Evolutionary conservation across 2,797 vertebrate species (phyloP).

Genomic region (Danio jaintianensis): DNA sequence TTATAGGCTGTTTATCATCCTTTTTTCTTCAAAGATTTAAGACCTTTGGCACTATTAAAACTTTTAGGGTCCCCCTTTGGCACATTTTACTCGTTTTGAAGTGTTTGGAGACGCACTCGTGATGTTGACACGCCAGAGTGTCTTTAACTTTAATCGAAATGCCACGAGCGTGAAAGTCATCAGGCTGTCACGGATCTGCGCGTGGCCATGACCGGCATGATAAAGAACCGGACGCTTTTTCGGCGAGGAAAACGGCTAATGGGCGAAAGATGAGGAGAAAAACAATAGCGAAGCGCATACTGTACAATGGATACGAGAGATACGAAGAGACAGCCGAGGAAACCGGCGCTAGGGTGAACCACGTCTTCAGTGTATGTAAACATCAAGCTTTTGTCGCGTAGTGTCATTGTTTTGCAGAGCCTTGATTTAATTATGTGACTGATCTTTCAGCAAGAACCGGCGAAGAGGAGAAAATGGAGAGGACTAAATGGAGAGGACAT

Average conservation of each 20-base stretch:
- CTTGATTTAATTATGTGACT: conserved; percentile 59
- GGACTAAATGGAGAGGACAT: conserved; percentile 56
- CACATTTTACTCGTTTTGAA: neutral
- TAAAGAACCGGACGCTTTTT: conserved; percentile 42
- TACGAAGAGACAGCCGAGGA: conserved; percentile 56
- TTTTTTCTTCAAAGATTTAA: neutral
- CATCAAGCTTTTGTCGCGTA: conserved; percentile 40
- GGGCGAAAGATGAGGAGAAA: conserved; percentile 64
- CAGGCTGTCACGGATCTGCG: conserved; percentile 49
- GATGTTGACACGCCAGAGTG: conserved; percentile 15
- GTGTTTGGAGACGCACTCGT: conserved; percentile 18
- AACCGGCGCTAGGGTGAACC: conserved; percentile 50
- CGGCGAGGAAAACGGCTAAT: conserved; percentile 55
- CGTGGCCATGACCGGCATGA: conserved; percentile 53
- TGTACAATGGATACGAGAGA: conserved; percentile 55
- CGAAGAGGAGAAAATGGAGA: conserved; percentile 63
- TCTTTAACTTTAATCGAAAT: conserved; percentile 32
- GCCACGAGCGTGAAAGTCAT: conserved; percentile 48
- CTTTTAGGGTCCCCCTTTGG: neutral
- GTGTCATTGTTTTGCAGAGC: conserved; percentile 23
- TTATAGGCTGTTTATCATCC: neutral
- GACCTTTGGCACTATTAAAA: neutral
- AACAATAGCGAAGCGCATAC: conserved; percentile 60
- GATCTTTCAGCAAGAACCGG: conserved; percentile 60
- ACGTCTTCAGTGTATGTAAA: conserved; percentile 60